Evolutionary conservation across 2,888 invertebrate genomes (phyloP), one percentile per base, ranked within the genome.

Genomic region (Eustalomyia histrio): DNA sequence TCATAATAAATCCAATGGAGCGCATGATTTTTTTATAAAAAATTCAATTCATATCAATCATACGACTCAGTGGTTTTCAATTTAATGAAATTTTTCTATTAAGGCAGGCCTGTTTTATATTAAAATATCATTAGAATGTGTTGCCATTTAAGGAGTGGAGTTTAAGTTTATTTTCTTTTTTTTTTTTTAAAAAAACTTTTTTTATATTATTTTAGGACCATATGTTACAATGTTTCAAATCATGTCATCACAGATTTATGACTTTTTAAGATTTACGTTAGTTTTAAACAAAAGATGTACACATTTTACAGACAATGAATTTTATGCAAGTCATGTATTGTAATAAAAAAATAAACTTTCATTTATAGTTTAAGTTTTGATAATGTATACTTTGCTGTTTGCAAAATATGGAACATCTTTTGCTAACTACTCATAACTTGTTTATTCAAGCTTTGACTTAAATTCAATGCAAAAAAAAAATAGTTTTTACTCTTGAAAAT

Each of bases 241-340:
- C 43, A 72, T 63, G 43, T 72, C 72, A 63, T 71, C 71, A 16
- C 16, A 61, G 63, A 73, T 73, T 73, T 57, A 72, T 63, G 63
- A 63, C 63, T 55, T 47, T 63, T 63, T 63, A n/a, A 63, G 43
- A 63, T 47, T 47, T 47, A 72, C 43, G 63, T 47, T 55, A 33
- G 29, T 55, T 57, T 43, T 29, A 47, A 67, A 24, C 55, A 55
- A 43, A 16, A 67, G 29, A 39, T 43, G 17, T 35, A 10, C 17
- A 47, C 3, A 47, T 47, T 47, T 47, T 47, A 72, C 63, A 55
- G 29, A 73, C 14, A 35, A 64, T 64, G 55, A 63, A 73, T 43
- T 73, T 64, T 47, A 43, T 73, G 47, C 63, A 73, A n/a, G 63
- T 73, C 72, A 64, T 64, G 72, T 57, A 52, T 16, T 29, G 24